A percentile compares a stretch with the other conserved stretches of the same genome.
Evolutionary conservation across 2,888 invertebrate species (phyloP).

Genomic region (Embidobia sp.): DNA sequence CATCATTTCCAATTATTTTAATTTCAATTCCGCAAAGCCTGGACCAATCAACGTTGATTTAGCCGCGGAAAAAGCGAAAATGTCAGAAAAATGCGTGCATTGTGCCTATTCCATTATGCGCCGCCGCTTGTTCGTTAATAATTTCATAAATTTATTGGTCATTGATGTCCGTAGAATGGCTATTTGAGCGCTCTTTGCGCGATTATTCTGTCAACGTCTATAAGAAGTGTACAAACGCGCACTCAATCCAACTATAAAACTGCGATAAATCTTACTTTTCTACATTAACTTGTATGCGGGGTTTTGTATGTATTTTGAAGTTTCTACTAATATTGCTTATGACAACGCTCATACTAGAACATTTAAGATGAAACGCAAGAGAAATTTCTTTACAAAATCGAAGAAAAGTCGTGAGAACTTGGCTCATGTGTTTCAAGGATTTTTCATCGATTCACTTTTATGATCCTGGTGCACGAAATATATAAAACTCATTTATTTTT

Average conservation of each 20-base stretch:
- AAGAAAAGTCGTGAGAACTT: constrained; percentile 23
- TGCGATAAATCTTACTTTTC: constrained; percentile 44
- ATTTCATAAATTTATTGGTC: constrained; percentile 50
- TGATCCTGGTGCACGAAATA: too few relatives aligned
- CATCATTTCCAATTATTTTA: constrained; percentile 49
- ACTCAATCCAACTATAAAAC: constrained; percentile 44
- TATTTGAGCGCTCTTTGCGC: constrained; percentile 13
- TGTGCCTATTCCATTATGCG: neutral
- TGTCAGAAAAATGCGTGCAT: constrained; percentile 3
- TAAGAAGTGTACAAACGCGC: constrained; percentile 13
- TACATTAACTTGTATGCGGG: constrained; percentile 32
- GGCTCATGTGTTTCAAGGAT: neutral
- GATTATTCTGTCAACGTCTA: constrained; percentile 47
- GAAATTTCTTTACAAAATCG: constrained; percentile 12
- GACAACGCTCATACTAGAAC: constrained; percentile 22
- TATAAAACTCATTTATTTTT: neutral
- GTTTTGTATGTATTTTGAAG: constrained; percentile 32
- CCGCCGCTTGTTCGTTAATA: constrained; percentile 4
- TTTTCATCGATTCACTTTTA: neutral
- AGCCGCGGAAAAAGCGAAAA: constrained; percentile 22
- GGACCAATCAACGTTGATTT: constrained; percentile 1
- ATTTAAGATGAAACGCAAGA: constrained; percentile 5
- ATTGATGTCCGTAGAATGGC: constrained; percentile 24
- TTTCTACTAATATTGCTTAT: constrained; percentile 24
- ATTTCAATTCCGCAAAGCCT: constrained; percentile 14